These are phyloP conservation scores for Cotesia typhae DNA, from an alignment of 1,140 invertebrate species.

Conservation along the genomic window DNA sequence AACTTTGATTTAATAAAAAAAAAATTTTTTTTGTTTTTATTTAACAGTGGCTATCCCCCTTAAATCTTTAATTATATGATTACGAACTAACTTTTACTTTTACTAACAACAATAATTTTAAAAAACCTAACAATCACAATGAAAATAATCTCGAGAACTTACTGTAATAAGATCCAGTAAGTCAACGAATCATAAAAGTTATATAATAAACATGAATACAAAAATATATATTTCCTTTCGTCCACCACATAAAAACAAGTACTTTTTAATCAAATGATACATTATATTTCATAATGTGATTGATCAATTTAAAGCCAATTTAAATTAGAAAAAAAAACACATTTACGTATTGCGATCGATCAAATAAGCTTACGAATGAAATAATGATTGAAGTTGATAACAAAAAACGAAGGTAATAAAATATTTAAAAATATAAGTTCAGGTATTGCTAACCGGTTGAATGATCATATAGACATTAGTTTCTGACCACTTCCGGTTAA, in stretches of 20 bases:
- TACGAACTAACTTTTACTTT: neutral
- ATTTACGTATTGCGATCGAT: too few relatives aligned
- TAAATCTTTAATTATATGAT: neutral
- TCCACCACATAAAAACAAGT: neutral
- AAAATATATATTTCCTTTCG: neutral
- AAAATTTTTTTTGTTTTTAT: too few relatives aligned
- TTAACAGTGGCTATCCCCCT: too few relatives aligned
- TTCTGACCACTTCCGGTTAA: constrained; percentile 28
- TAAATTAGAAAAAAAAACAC: too few relatives aligned
- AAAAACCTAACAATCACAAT: neutral
- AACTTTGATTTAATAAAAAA: too few relatives aligned
- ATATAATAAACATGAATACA: neutral
- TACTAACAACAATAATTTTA: neutral
- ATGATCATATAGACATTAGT: neutral
- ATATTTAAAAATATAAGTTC: neutral
- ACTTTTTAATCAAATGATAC: constrained; percentile 4
- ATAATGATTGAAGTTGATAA: neutral
- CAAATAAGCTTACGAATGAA: neutral
- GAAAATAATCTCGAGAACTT: neutral
- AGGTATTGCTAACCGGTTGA: neutral
- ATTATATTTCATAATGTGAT: neutral
- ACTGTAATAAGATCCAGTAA: constrained; percentile 10
- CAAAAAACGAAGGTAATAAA: too few relatives aligned
- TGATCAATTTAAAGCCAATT: too few relatives aligned
- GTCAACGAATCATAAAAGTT: neutral